Conservation (phyloP, 2,888 invertebrate genomes). For the Alloscopus bannaensis region DNA sequence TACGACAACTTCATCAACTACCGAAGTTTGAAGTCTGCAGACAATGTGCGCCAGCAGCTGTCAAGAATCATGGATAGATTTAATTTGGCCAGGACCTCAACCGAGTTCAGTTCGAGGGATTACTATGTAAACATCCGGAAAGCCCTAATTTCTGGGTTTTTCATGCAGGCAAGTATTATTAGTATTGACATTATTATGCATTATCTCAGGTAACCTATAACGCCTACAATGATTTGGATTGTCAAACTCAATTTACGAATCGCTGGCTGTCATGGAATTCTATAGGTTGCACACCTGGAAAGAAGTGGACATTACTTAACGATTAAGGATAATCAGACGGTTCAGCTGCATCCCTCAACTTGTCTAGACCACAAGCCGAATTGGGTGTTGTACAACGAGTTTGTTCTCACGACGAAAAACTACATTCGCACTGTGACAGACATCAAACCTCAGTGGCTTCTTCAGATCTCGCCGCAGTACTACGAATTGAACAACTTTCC, state of each 20-base stretch:
- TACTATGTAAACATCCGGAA: conserved; percentile 99
- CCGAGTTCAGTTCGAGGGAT: conserved; percentile 98
- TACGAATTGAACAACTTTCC: conserved; percentile 99
- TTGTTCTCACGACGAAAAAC: conserved; percentile 99
- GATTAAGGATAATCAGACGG: conserved; percentile 99
- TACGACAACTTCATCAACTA: conserved; percentile 99
- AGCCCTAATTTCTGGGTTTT: conserved; percentile 98
- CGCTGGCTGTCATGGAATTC: conserved; percentile 22
- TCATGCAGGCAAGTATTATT: conserved; percentile 93
- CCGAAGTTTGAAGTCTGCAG: conserved; percentile 97
- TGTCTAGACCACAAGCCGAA: conserved; percentile 99
- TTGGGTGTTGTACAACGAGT: conserved; percentile 99
- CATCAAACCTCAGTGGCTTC: conserved; percentile 97
- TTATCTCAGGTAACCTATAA: no score
- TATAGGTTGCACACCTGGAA: conserved; percentile 95
- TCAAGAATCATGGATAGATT: conserved; percentile 99
- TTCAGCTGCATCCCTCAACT: conserved; percentile 98
- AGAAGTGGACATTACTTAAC: conserved; percentile 98
- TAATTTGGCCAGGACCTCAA: conserved; percentile 93
- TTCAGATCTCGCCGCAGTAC: conserved; percentile 97
- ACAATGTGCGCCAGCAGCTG: conserved; percentile 97
- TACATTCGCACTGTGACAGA: conserved; percentile 99
- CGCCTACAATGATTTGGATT: no score
- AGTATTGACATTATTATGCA: conserved; percentile 36
- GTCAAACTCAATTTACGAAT: no score